Base-by-base conservation (phyloP, 2,113 vertebrate species). In the Rafetus swinhoei region DNA sequence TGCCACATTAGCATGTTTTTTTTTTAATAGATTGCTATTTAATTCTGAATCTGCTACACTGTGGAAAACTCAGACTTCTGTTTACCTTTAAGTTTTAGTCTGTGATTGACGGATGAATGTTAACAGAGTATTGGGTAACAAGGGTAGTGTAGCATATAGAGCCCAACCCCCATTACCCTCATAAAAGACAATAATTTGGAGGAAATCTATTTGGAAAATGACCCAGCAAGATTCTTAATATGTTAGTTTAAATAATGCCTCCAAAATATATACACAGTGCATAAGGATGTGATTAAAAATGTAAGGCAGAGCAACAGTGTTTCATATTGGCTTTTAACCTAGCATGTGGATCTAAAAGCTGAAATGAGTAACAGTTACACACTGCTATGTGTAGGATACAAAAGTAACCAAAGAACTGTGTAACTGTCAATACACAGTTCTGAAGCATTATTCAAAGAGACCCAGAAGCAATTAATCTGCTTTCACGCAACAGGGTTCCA, bases 351-450 rank as follows among this genome's bases (percentile, higher is more conserved):
- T 96, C 90, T 87, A 95, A 94, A 13, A 96, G 88, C 55, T 90
- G 90, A 45, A 95, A 97, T 96, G 95, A 97, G 96, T 97, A 96
- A 94, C 76, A 94, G 90, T 93, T 96, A 81, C 39, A 94, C 81
- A 10, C 53, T 69, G 93, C 86, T 94, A 90, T 94, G 93, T 93
- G 89, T 83, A 55, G 92, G 95, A 94, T 88, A 93, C 76, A 92
- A 2, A 22, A 90, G 85, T 81, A 95, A 91, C 80, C 65, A 84
- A 96, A 96, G 93, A 96, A 76, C 62, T 91, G 95, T 93, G 88
- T 76, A 90, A 87, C 82, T 96, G 94, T 95, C 96, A 97, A 87
- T 69, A 85, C 62, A 77, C 90, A 79, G 79, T 82, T 96, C 94
- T 89, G 87, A 85, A 92, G 79, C 82, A 84, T 97, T 95, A 96